These are phyloP conservation scores for Aleiodes testaceus DNA, from an alignment of 2,888 invertebrate genomes.

Conservation along the genomic window DNA sequence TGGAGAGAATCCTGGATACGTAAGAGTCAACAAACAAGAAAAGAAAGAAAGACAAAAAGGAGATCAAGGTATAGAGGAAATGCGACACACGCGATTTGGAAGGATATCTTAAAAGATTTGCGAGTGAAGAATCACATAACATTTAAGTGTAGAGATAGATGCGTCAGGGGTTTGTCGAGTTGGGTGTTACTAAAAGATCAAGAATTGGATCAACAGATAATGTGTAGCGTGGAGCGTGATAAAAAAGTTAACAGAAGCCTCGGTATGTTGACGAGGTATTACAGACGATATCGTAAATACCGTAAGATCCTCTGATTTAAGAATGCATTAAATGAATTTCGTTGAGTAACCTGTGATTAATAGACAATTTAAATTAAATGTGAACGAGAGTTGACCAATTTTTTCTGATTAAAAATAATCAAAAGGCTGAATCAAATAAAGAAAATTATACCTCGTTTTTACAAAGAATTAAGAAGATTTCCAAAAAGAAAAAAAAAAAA, in stretches of 20 bases:
- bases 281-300: constrained; percentile 60
- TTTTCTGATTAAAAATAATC: constrained; percentile 13
- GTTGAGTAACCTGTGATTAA: too few relatives aligned
- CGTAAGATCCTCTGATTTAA: constrained; percentile 60
- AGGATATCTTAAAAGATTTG: constrained; percentile 43
- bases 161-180: neutral
- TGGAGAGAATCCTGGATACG: neutral
- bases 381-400: neutral
- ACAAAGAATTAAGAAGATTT: constrained; percentile 1
- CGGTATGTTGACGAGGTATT: constrained; percentile 58
- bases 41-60: constrained; percentile 13
- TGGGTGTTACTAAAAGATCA: neutral
- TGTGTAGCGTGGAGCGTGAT: constrained; percentile 37
- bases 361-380: neutral
- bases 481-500: neutral
- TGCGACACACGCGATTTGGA: constrained; percentile 44
- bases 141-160: constrained; percentile 15
- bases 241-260: constrained; percentile 55
- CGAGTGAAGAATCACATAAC: constrained; percentile 27
- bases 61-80: constrained; percentile 12
- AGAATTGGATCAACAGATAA: constrained; percentile 7
- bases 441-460: constrained; percentile 30
- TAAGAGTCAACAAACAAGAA: constrained; percentile 3
- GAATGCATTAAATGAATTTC: too few relatives aligned
- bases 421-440: constrained; percentile 37